These are phyloP conservation scores for Romanogobio albipinnatus DNA, from an alignment of 2,113 vertebrate genomes.

Conservation along the genomic window DNA sequence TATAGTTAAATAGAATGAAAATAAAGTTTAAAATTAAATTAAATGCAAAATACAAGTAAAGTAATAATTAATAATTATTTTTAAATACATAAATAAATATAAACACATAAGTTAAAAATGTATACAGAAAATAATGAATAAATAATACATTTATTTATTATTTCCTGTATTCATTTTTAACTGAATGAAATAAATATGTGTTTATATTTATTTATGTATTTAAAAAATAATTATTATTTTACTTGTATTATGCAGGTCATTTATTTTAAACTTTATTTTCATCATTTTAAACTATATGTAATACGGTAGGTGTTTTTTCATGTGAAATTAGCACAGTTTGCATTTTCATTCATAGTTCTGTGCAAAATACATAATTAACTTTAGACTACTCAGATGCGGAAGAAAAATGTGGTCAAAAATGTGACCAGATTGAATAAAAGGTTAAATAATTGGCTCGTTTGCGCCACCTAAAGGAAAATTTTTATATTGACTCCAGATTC, in stretches of 20 bases:
- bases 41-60: not conserved
- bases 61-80: not conserved
- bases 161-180: not conserved
- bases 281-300: not conserved
- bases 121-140: not conserved
- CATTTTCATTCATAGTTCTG: not conserved
- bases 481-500: not conserved
- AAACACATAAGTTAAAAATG: too few species aligned
- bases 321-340: not conserved
- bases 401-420: not conserved
- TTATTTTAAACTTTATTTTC: not conserved
- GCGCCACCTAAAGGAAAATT: constrained; percentile 2
- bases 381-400: not conserved
- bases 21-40: not conserved
- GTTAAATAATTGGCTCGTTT: not conserved
- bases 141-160: not conserved
- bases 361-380: not conserved
- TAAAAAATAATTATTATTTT: not conserved
- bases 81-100: too few species aligned
- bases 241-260: not conserved
- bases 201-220: too few species aligned
- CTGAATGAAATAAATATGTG: too few species aligned
- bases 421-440: not conserved
- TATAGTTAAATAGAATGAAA: not conserved
- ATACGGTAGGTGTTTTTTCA: not conserved